Evolutionary conservation across 2,797 vertebrate species (phyloP), one percentile per base, ranked within the genome.

Genomic region (Crocodylus rhombifer): DNA sequence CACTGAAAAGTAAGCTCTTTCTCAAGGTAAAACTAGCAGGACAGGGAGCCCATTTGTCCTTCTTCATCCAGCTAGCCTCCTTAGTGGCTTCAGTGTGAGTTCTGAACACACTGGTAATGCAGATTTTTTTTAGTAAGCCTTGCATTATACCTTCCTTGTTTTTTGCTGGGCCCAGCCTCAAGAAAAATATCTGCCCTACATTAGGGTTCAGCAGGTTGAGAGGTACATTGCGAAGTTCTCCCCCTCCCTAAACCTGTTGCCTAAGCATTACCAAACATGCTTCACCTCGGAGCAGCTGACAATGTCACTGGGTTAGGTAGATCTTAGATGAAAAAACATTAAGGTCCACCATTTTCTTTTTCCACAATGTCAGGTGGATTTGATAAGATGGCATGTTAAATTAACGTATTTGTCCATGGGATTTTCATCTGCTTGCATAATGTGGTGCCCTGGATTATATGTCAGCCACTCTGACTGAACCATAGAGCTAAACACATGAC

Each of bases 1-100:
- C 82, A 63, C 0, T 88, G 90, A 92, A 94, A 91, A 87, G 51
- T 83, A 79, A 95, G 81, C 74, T 76, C 58, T 57, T 92, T 93
- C 86, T 62, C 36, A 76, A 73, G 80, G 58, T 25, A 78, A 92
- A 92, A 55, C 62, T 58, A 78, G 64, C 71, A 92, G 75, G 58
- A 87, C 65, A 78, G 56, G 80, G 73, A 78, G 63, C 51, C 23
- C 9, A 9, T 55, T 71, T n/a, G 33, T 91, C 73, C 58, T 18
- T 51, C 7, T 58, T 42, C 14, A 7, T 1, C 10, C 57, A 30
- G 56, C 67, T 12, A 2, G 7, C 28, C 30, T 26, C 88, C 83
- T 86, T 73, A 7, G 28, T 36, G 20, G 1, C 63, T 84, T 71
- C 42, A 8, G 76, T 5, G 12, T 5, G 36, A 75, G n/a, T 1